phyloP scores from a whole-genome alignment of 2,888 invertebrate genomes.

The Pristionchus exspectatus region DNA sequence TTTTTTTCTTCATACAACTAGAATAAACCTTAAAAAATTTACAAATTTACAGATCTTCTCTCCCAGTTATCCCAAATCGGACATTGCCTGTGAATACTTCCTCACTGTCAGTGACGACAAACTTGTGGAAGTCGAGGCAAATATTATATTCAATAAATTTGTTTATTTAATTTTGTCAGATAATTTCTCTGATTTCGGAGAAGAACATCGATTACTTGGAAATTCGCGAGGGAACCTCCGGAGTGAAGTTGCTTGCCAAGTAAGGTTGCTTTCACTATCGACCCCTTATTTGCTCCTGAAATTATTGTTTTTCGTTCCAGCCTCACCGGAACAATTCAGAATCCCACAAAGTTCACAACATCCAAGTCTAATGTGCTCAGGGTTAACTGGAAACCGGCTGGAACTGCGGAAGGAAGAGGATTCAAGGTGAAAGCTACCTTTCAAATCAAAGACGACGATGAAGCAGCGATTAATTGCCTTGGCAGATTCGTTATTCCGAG shows the following conservation, averaged over 20 bases:
- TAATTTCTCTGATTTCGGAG: background rate
- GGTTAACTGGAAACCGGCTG: background rate
- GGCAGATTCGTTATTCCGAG: background rate
- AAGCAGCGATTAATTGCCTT: too few species aligned
- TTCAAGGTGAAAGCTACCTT: background rate
- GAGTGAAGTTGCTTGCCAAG: background rate
- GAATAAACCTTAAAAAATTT: background rate
- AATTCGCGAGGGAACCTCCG: background rate
- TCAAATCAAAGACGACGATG: too few species aligned
- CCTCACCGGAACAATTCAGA: background rate
- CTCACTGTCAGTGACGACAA: background rate
- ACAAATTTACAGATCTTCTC: background rate
- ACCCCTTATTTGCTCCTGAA: too few species aligned
- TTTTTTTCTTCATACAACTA: background rate
- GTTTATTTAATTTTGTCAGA: background rate
- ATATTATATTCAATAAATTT: background rate
- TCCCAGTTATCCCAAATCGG: background rate
- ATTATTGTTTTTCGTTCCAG: background rate
- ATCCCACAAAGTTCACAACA: background rate
- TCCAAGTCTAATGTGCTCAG: background rate
- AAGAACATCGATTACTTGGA: background rate
- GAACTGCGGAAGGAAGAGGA: background rate
- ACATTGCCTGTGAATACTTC: background rate
- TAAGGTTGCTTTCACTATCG: background rate
- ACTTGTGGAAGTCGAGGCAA: background rate